Percentiles rank a stretch among this genome's conserved stretches.
Conservation (phyloP, 1,140 invertebrate species). For the Calephelis nemesis region DNA sequence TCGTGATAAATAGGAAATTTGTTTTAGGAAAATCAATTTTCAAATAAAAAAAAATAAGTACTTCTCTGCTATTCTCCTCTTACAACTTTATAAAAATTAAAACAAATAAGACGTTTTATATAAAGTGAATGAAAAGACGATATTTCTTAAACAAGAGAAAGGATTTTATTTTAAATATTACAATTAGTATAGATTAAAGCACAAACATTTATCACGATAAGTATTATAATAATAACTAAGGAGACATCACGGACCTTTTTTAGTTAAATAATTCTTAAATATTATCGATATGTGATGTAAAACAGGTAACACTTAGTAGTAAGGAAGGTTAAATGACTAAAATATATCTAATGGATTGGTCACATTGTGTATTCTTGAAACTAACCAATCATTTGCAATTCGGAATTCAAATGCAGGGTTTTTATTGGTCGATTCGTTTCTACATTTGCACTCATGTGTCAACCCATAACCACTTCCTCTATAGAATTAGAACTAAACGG, state of each 20-base stretch:
- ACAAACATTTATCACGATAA: constrained; percentile 7
- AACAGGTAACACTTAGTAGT: constrained; percentile 16
- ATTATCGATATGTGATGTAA: constrained; percentile 17
- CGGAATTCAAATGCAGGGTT: not conserved
- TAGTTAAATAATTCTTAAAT: constrained; percentile 15
- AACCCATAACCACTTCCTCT: constrained; percentile 39
- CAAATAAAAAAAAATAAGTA: not conserved
- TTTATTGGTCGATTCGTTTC: not conserved
- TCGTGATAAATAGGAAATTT: constrained; percentile 1
- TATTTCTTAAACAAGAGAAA: no score
- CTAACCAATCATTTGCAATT: not conserved
- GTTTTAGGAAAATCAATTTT: not conserved
- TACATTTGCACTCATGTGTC: constrained; percentile 11
- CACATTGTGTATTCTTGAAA: not conserved
- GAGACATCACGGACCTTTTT: not conserved
- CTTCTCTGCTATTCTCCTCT: not conserved
- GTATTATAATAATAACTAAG: not conserved
- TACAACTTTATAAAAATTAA: not conserved
- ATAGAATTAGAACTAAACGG: constrained; percentile 39
- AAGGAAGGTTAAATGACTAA: constrained; percentile 15
- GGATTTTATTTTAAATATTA: no score
- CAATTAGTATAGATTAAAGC: not conserved
- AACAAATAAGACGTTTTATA: not conserved
- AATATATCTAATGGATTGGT: constrained; percentile 7
- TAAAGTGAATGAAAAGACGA: no score